These are phyloP conservation scores for Bombylius discolor DNA, from an alignment of 2,888 invertebrate genomes.

Conservation along the genomic window DNA sequence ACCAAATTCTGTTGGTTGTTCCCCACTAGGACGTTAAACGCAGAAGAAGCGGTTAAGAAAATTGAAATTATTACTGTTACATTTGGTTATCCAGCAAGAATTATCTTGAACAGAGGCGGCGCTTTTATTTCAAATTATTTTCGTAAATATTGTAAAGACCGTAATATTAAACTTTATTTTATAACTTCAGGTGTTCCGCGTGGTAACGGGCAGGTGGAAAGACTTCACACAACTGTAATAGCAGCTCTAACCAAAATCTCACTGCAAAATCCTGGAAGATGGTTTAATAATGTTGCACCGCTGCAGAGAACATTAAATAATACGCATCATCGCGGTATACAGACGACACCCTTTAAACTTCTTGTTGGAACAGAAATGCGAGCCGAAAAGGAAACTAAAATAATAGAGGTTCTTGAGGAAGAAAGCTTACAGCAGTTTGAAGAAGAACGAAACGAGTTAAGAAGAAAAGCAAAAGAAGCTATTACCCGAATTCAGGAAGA, in stretches of 20 bases:
- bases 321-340: constrained; percentile 13
- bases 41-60: constrained; percentile 11
- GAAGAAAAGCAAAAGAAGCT: too few relatives aligned
- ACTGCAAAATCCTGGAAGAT: constrained; percentile 16
- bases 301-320: constrained; percentile 17
- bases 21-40: constrained; percentile 9
- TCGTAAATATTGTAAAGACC: constrained; percentile 7
- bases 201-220: constrained; percentile 14
- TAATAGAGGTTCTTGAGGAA: neutral
- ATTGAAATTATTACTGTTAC: constrained; percentile 8
- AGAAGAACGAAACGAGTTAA: too few relatives aligned
- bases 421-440: too few relatives aligned
- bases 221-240: constrained; percentile 10
- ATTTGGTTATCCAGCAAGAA: constrained; percentile 10
- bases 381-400: constrained; percentile 15
- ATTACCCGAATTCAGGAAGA: too few relatives aligned
- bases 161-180: constrained; percentile 6
- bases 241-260: constrained; percentile 8
- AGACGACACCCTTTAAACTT: constrained; percentile 18
- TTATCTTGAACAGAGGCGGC: constrained; percentile 10
- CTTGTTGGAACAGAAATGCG: constrained; percentile 9
- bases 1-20: constrained; percentile 20
- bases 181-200: constrained; percentile 9
- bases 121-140: constrained; percentile 11
- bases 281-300: constrained; percentile 18